Base-by-base conservation (phyloP, 2,797 vertebrate genomes). In the Buceros bicornis region DNA sequence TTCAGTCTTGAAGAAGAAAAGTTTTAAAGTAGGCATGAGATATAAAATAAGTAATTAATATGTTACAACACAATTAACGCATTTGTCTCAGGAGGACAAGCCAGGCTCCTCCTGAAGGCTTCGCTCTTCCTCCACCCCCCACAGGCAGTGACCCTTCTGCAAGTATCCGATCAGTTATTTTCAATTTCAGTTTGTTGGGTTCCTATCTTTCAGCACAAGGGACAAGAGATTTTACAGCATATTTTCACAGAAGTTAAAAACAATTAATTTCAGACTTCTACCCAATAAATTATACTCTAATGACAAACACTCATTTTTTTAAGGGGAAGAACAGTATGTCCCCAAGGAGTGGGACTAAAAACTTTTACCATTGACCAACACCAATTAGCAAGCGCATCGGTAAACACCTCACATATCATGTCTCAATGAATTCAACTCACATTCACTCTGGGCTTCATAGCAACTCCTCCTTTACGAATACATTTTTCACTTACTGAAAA, bases 401-500 rank as follows among this genome's bases (percentile, higher is more conserved):
- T 56, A 70, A 88, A 76, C 57, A 33, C 57, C 53, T 67, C 79
- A 88, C 66, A 42, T 20, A 43, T 16, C 1, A 22, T 3, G 22
- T n/a, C 74, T 84, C 69, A 66, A 7, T 51, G 76, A 85, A 89
- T 88, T 94, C 91, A 92, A 80, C 72, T 84, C 86, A 64, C 76
- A 90, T 60, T 89, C 90, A 82, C 77, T 66, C 40, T 4, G 53
- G 45, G 89, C 90, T 82, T 74, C 93, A 71, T 74, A 87, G 82
- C 83, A 90, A 64, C 85, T 90, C 69, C 54, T 76, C 57, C 91
- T 94, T 70, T 88, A 91, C 48, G 86, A 91, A 86, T 76, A 78
- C 43, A 69, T 85, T 89, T 89, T 60, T 64, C 47, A 51, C 95
- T 94, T 95, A 91, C 40, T 87, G 82, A 79, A 90, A 96, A 95